Evolutionary conservation across 2,888 invertebrate genomes (phyloP).

Genomic region (Rhingia rostrata): DNA sequence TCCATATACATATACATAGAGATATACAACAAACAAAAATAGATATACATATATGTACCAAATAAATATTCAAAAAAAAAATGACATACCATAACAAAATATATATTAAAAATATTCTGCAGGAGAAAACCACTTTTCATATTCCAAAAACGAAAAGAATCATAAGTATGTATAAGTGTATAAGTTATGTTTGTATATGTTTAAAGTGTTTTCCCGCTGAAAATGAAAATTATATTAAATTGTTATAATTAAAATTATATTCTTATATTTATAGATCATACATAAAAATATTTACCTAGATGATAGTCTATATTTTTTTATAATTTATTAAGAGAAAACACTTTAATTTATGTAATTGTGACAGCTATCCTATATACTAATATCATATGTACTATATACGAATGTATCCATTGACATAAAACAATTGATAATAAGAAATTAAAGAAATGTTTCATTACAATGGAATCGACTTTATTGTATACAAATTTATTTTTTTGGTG

Average conservation of each 20-base stretch:
- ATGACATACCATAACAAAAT: constrained; percentile 39
- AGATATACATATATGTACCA: constrained; percentile 23
- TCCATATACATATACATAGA: constrained; percentile 52
- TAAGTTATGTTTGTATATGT: constrained; percentile 15
- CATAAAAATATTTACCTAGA: constrained; percentile 20
- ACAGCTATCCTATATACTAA: constrained; percentile 51
- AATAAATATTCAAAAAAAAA: constrained; percentile 1
- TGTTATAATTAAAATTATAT: constrained; percentile 24
- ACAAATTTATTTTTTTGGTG: no score
- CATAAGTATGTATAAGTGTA: constrained; percentile 36
- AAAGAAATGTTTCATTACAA: constrained; percentile 47
- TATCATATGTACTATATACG: constrained; percentile 46
- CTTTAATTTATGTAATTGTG: constrained; percentile 56
- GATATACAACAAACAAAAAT: constrained; percentile 36
- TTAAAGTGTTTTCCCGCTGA: constrained; percentile 22
- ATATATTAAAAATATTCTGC: background rate
- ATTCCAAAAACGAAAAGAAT: constrained; percentile 30
- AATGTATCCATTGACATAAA: constrained; percentile 55
- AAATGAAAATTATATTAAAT: constrained; percentile 37
- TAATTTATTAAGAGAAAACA: constrained; percentile 51
- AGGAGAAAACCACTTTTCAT: constrained; percentile 51
- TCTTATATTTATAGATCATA: constrained; percentile 29
- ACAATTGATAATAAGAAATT: constrained; percentile 43
- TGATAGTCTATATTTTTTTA: constrained; percentile 66
- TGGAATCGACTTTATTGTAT: constrained; percentile 2